Evolutionary conservation across 2,797 vertebrate species (phyloP).

Genomic region (Sebastes hubbsi): DNA sequence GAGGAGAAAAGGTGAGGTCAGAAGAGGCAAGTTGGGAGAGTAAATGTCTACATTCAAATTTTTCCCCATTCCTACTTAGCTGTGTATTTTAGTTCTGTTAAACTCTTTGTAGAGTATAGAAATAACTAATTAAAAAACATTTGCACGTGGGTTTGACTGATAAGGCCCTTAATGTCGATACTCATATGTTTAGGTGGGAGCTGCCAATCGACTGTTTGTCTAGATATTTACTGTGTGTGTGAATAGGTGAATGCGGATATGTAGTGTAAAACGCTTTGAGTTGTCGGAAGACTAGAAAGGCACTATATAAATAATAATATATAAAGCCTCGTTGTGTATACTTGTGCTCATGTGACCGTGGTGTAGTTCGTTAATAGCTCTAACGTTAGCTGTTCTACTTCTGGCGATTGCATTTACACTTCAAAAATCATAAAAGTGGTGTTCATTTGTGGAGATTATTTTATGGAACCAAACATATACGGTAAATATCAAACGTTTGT

Average conservation of each 20-base stretch:
- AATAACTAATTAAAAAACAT: not conserved
- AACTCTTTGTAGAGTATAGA: not conserved
- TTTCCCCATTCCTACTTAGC: not conserved
- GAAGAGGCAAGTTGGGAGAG: not conserved
- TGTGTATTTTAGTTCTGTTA: not conserved
- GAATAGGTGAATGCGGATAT: no score
- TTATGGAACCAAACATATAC: not conserved
- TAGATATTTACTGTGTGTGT: not conserved
- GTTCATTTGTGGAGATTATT: no score
- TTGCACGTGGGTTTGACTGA: not conserved
- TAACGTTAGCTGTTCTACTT: no score
- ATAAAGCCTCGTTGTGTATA: no score
- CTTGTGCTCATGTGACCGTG: no score
- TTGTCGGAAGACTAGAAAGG: no score
- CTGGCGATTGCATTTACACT: no score
- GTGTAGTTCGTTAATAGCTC: no score
- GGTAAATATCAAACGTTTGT: not conserved
- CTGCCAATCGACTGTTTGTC: not conserved
- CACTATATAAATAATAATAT: no score
- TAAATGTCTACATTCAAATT: not conserved
- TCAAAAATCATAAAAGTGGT: no score
- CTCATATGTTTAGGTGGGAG: not conserved
- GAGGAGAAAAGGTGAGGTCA: slow-evolving; percentile 15
- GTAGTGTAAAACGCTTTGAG: no score
- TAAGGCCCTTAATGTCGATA: not conserved